Evolutionary conservation across 2,797 vertebrate species (phyloP).

Genomic region (Hylomyscus alleni): DNA sequence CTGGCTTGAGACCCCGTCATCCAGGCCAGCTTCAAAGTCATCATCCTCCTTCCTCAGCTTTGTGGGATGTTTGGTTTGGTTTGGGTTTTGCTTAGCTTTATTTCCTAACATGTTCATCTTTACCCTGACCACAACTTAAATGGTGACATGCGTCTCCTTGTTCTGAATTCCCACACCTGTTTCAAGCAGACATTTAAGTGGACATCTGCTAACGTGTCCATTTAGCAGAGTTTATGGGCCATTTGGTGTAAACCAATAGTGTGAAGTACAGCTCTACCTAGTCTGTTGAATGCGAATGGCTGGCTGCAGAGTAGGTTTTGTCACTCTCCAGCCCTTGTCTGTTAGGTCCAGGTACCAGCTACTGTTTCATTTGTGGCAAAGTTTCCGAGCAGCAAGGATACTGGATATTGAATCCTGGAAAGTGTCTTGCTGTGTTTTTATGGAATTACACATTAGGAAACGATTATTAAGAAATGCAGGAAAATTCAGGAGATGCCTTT

Average conservation of each 20-base stretch:
- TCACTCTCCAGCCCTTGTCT: conserved; percentile 30
- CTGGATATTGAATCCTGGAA: background rate
- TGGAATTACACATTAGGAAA: conserved; percentile 56
- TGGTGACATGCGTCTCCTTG: conserved; percentile 9
- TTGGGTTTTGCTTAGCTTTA: conserved; percentile 49
- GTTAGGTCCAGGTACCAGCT: conserved; percentile 38
- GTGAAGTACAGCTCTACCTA: background rate
- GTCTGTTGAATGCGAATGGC: background rate
- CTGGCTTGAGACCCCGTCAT: background rate
- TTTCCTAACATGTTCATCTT: background rate
- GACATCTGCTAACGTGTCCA: background rate
- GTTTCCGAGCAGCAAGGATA: conserved; percentile 40
- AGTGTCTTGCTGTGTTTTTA: background rate
- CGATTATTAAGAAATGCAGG: conserved; percentile 51
- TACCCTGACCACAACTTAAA: background rate
- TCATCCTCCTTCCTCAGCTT: background rate
- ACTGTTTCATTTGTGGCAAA: conserved; percentile 5
- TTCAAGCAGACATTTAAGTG: conserved; percentile 27
- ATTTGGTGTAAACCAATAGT: background rate
- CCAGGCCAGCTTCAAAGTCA: background rate
- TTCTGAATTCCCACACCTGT: conserved; percentile 12
- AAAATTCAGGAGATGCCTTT: background rate
- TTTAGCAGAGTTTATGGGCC: background rate
- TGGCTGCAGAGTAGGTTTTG: background rate
- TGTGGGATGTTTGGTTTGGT: background rate